A percentile compares a stretch with the other conserved stretches of the same genome.
phyloP scores from a whole-genome alignment of 2,888 invertebrate species.

The Calameuta idolon region DNA sequence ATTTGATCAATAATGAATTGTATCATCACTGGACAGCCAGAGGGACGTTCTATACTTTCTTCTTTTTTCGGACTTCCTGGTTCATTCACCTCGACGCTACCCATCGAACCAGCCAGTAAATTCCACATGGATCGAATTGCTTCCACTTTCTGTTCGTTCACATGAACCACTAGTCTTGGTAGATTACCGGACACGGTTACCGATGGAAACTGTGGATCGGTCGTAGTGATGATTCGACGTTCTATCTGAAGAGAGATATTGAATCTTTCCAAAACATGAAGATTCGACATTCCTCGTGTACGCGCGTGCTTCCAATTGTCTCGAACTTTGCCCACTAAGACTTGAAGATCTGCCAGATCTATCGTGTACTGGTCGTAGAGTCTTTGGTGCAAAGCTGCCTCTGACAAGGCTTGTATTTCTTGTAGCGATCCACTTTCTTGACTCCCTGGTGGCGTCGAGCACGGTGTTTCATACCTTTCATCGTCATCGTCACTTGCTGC shows the following conservation, averaged over 20 bases:
- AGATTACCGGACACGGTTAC: conserved; percentile 86
- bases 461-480: conserved; percentile 75
- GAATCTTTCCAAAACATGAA: conserved; percentile 84
- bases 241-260: conserved; percentile 77
- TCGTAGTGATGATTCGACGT: conserved; percentile 82
- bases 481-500: conserved; percentile 62
- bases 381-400: conserved; percentile 75
- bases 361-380: conserved; percentile 82
- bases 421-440: conserved; percentile 72
- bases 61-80: conserved; percentile 60
- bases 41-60: conserved; percentile 48
- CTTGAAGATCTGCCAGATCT: conserved; percentile 69
- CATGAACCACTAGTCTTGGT: conserved; percentile 88
- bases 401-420: conserved; percentile 65
- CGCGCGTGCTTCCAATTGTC: conserved; percentile 93
- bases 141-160: conserved; percentile 90
- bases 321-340: conserved; percentile 87
- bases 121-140: conserved; percentile 73
- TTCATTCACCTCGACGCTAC: conserved; percentile 34
- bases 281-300: conserved; percentile 83
- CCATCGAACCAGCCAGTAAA: conserved; percentile 57
- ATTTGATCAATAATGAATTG: conserved; percentile 91
- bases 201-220: conserved; percentile 89
- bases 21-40: conserved; percentile 74
- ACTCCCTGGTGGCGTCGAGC: conserved; percentile 88